A percentile compares a stretch with the other conserved stretches of the same genome.
Evolutionary conservation across 2,113 vertebrate species (phyloP).

Genomic region (Isurus oxyrinchus): DNA sequence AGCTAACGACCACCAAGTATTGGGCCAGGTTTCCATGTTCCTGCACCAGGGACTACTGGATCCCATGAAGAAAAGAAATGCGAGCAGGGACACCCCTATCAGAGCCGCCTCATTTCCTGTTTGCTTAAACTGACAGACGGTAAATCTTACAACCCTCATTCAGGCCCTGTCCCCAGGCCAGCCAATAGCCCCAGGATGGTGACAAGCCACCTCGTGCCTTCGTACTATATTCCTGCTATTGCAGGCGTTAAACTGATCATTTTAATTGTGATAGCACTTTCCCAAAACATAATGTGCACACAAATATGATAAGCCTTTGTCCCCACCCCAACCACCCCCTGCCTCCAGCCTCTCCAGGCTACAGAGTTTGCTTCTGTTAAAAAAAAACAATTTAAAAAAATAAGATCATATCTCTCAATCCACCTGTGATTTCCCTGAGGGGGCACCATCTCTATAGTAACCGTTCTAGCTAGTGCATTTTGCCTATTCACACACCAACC

Average conservation of each 20-base stretch:
- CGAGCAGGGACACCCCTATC: not conserved
- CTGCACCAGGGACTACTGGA: not conserved
- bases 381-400: not conserved
- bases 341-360: not conserved
- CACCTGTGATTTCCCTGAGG: constrained; percentile 11
- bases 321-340: not conserved
- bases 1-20: not conserved
- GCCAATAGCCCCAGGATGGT: too few relatives aligned
- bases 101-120: not conserved
- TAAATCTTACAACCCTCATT: not conserved
- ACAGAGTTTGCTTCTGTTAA: not conserved
- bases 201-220: not conserved
- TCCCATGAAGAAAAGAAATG: not conserved
- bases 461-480: not conserved
- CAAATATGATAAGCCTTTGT: not conserved
- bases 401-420: not conserved
- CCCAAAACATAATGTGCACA: not conserved
- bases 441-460: not conserved
- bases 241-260: not conserved
- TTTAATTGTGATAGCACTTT: not conserved
- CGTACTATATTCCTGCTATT: not conserved
- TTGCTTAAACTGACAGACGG: not conserved
- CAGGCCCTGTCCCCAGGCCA: not conserved
- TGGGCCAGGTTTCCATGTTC: not conserved
- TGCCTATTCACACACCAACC: constrained; percentile 1